Evolutionary conservation across 2,888 invertebrate species (phyloP).

Genomic region (Eilema caniola): DNA sequence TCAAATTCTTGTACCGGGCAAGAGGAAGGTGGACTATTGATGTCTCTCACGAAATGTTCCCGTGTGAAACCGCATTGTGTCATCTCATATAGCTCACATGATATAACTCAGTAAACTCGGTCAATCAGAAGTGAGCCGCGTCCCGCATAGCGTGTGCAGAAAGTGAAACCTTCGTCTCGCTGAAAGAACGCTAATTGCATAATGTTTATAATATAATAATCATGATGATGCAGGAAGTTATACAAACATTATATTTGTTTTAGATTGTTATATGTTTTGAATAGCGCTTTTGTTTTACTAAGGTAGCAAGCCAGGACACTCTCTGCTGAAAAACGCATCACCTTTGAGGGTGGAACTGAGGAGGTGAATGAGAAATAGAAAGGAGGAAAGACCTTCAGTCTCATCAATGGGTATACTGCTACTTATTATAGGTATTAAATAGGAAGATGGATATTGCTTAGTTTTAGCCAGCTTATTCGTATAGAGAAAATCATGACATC

Average conservation of each 20-base stretch:
- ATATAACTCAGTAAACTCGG: neutral
- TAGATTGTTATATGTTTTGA: neutral
- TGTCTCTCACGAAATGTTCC: neutral
- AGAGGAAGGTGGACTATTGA: neutral
- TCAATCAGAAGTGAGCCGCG: neutral
- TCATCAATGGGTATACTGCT: neutral
- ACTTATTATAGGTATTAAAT: neutral
- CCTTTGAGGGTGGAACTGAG: neutral
- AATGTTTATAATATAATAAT: conserved; percentile 9
- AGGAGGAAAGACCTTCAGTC: neutral
- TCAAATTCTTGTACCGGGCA: no score
- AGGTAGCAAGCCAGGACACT: neutral
- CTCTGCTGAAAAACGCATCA: no score
- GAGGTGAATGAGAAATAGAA: neutral
- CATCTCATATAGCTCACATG: neutral
- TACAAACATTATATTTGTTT: neutral
- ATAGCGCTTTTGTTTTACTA: neutral
- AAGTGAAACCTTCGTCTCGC: conserved; percentile 10
- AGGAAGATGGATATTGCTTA: neutral
- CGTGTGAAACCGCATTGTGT: neutral
- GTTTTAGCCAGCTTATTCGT: neutral
- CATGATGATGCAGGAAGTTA: conserved; percentile 10
- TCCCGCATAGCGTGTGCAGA: neutral
- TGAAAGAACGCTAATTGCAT: neutral
- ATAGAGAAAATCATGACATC: neutral